Evolutionary conservation across 2,888 invertebrate species (phyloP).

Genomic region (Heterodera filipjevi): DNA sequence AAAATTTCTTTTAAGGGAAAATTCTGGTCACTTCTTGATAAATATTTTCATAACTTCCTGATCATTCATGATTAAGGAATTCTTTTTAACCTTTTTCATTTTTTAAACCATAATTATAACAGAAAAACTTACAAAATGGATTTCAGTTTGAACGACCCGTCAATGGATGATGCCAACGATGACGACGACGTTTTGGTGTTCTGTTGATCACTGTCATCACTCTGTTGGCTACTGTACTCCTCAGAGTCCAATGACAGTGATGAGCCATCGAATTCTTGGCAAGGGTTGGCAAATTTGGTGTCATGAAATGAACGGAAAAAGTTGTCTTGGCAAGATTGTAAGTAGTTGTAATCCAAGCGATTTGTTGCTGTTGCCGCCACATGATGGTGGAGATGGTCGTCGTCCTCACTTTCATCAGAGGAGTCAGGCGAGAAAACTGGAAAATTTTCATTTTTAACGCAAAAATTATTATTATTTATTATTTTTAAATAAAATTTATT

Average conservation of each 20-base stretch:
- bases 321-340: not conserved
- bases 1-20: no score
- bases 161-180: not conserved
- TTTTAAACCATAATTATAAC: no score
- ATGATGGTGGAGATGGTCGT: not conserved
- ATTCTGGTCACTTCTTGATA: no score
- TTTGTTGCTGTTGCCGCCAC: not conserved
- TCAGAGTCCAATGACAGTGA: not conserved
- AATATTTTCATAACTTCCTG: no score
- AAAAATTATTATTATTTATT: not conserved
- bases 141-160: not conserved
- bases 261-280: not conserved
- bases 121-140: constrained; percentile 1
- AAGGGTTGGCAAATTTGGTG: not conserved
- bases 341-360: not conserved
- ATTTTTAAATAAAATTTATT: not conserved
- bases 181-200: not conserved
- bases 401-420: not conserved
- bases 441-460: not conserved
- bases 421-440: not conserved
- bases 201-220: not conserved
- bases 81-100: no score
- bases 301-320: not conserved
- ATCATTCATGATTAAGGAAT: no score
- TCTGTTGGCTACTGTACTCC: not conserved